These are phyloP conservation scores for Aphis gossypii DNA, from an alignment of 1,140 invertebrate species.

Conservation along the genomic window DNA sequence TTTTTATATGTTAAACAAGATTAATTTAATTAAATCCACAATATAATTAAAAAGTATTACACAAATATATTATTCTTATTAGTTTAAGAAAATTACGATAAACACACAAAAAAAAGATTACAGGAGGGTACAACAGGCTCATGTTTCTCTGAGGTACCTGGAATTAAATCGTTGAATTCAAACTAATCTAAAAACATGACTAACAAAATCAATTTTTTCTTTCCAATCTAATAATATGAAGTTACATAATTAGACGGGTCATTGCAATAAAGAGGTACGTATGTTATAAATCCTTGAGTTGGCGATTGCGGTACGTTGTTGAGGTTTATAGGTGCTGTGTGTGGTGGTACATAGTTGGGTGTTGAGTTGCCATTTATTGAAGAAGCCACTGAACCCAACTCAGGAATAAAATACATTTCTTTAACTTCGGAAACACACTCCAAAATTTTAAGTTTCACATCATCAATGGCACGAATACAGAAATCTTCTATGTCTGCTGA, in stretches of 20 bases:
- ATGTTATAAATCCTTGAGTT: background rate
- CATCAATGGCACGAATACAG: background rate
- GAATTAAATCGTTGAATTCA: too few species aligned
- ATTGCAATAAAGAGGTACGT: background rate
- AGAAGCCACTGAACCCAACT: background rate
- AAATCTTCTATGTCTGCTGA: background rate
- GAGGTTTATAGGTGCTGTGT: background rate
- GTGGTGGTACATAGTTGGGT: background rate
- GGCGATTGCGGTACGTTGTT: background rate
- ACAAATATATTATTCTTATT: too few species aligned
- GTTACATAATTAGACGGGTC: background rate
- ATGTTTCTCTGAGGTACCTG: too few species aligned
- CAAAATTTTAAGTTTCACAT: background rate
- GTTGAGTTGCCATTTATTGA: background rate
- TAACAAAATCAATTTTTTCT: too few species aligned
- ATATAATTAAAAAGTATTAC: too few species aligned
- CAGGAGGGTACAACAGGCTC: too few species aligned
- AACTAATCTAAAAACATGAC: too few species aligned
- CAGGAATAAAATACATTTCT: background rate
- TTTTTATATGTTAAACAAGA: too few species aligned
- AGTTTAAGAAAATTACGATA: too few species aligned
- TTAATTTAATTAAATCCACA: too few species aligned
- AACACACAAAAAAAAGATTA: too few species aligned
- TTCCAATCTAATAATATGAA: background rate
- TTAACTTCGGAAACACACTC: background rate